Evolutionary conservation across 2,113 vertebrate genomes (phyloP).

Genomic region (Dipodomys stephensi): DNA sequence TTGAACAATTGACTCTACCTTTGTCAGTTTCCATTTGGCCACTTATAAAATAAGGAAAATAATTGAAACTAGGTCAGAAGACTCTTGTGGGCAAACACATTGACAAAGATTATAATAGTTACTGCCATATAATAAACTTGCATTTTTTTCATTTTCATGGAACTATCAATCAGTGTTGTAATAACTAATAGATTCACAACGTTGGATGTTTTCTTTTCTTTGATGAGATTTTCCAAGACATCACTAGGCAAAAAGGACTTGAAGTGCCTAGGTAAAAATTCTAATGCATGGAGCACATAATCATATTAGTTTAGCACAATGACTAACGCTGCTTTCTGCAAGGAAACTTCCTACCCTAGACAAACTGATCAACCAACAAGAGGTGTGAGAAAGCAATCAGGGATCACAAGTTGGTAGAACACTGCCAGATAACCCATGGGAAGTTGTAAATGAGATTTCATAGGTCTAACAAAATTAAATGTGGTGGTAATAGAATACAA

Average conservation of each 20-base stretch:
- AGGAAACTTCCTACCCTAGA: background rate
- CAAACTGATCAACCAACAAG: slow-evolving; percentile 71
- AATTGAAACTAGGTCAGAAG: background rate
- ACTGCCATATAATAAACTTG: background rate
- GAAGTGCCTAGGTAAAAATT: slow-evolving; percentile 60
- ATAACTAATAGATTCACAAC: slow-evolving; percentile 52
- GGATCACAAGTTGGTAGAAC: slow-evolving; percentile 71
- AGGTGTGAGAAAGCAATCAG: slow-evolving; percentile 69
- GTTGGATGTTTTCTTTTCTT: slow-evolving; percentile 49
- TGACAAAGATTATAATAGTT: background rate
- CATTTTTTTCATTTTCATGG: slow-evolving; percentile 12
- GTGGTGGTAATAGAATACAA: slow-evolving; percentile 33
- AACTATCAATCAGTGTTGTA: slow-evolving; percentile 12
- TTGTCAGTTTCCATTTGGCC: background rate
- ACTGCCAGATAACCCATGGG: slow-evolving; percentile 6
- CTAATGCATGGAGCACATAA: slow-evolving; percentile 53
- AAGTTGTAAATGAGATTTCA: slow-evolving; percentile 61
- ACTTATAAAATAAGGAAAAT: background rate
- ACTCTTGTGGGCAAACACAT: background rate
- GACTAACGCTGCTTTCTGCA: slow-evolving; percentile 74
- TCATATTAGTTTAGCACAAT: slow-evolving; percentile 75
- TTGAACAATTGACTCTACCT: background rate
- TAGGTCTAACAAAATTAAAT: slow-evolving; percentile 53
- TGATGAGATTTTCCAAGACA: background rate
- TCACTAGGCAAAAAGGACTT: slow-evolving; percentile 61